phyloP scores from a whole-genome alignment of 2,113 vertebrate species.

The Grallaria varia region DNA sequence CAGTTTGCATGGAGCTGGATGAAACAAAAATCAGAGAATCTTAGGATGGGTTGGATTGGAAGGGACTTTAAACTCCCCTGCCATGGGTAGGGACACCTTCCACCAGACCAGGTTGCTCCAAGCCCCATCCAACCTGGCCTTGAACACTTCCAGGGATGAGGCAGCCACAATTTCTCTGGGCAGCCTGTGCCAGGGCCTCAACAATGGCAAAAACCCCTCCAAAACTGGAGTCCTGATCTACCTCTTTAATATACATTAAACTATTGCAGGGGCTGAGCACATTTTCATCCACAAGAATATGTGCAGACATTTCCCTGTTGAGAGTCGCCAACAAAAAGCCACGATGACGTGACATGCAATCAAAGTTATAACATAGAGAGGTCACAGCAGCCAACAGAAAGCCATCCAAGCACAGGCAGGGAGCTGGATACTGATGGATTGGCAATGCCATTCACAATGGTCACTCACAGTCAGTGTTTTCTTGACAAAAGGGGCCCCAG shows the following conservation, averaged over 20 bases:
- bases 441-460: not conserved
- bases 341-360: not conserved
- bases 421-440: not conserved
- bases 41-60: not conserved
- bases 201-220: not conserved
- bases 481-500: slow-evolving; percentile 81
- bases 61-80: not conserved
- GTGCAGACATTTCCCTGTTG: not conserved
- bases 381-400: not conserved
- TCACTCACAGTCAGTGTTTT: slow-evolving; percentile 81
- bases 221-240: not conserved
- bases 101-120: fast-evolving
- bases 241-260: not conserved
- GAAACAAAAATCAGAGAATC: not conserved
- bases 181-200: not conserved
- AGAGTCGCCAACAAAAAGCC: not conserved
- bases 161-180: not conserved
- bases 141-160: not conserved
- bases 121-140: fast-evolving
- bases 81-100: not conserved
- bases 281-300: not conserved
- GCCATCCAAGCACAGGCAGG: not conserved
- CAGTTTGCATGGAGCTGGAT: not conserved
- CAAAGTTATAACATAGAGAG: not conserved
- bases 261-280: not conserved